phyloP scores from a whole-genome alignment of 2,797 vertebrate species.

The Argentina silus region DNA sequence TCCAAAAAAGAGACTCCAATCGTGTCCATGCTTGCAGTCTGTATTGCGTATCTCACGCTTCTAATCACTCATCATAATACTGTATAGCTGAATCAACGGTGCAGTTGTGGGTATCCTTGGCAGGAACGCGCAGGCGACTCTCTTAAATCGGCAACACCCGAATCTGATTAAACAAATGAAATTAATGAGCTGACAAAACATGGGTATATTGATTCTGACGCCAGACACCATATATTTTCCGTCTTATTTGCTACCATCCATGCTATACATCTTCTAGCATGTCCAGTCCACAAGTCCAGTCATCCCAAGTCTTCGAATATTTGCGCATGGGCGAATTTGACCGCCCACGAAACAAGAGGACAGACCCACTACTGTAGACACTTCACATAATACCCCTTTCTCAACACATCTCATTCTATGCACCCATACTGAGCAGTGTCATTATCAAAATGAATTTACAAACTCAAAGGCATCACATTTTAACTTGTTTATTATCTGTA shows the following conservation, averaged over 20 bases:
- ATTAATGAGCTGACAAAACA: slow-evolving; percentile 31
- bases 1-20: slow-evolving; percentile 88
- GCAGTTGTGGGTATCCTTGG: not conserved
- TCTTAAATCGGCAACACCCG: not conserved
- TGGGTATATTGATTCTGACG: slow-evolving; percentile 6
- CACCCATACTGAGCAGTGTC: no score
- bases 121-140: not conserved
- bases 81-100: not conserved
- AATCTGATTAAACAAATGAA: not conserved
- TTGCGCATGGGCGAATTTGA: slow-evolving; percentile 55
- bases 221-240: slow-evolving; percentile 4
- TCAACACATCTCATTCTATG: not conserved
- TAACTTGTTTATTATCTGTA: slow-evolving; percentile 69
- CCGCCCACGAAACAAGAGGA: not conserved
- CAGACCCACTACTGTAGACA: not conserved
- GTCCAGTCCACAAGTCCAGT: not conserved
- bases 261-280: not conserved
- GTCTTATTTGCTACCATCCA: not conserved
- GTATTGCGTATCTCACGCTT: slow-evolving; percentile 28
- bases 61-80: slow-evolving; percentile 44
- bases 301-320: slow-evolving; percentile 21
- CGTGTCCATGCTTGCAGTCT: slow-evolving; percentile 69
- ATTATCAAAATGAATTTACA: no score
- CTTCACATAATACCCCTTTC: not conserved
- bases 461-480: not conserved